These are phyloP conservation scores for Catagonus wagneri DNA, from an alignment of 2,113 vertebrate genomes.

Conservation along the genomic window DNA sequence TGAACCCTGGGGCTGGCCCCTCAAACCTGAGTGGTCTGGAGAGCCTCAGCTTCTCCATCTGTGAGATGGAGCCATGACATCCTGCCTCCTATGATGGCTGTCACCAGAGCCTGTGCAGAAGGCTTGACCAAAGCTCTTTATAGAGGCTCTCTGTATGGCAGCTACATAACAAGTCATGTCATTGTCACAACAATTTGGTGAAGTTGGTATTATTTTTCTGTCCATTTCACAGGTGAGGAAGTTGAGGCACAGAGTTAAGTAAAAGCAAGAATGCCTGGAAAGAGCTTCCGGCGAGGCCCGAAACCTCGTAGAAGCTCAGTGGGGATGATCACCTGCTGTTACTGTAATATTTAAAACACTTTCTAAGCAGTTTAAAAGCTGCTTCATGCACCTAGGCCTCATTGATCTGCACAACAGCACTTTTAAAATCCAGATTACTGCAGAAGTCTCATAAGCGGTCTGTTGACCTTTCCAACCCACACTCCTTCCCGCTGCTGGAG, in stretches of 20 bases:
- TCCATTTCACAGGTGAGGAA: neutral
- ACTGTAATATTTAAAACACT: neutral
- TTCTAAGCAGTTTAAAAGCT: constrained; percentile 24
- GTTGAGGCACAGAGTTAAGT: neutral
- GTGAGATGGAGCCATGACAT: neutral
- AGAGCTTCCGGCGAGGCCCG: neutral
- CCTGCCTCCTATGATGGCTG: neutral
- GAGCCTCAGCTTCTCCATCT: neutral
- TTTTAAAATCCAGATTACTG: neutral
- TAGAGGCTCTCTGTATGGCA: neutral
- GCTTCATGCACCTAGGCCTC: neutral
- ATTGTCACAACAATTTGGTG: neutral
- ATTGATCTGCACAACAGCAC: neutral
- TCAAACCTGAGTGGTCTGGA: neutral
- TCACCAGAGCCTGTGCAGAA: neutral
- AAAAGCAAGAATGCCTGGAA: neutral
- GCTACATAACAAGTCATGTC: neutral
- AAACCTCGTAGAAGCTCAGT: neutral
- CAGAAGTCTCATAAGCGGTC: neutral
- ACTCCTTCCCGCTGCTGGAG: neutral
- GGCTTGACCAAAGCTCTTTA: neutral
- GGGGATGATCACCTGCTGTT: neutral
- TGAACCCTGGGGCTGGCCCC: neutral
- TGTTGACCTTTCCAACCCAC: neutral
- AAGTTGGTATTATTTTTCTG: neutral